A percentile compares a stretch with the other conserved stretches of the same genome.
phyloP scores from a whole-genome alignment of 2,888 invertebrate species.

The Xylocampa areola region DNA sequence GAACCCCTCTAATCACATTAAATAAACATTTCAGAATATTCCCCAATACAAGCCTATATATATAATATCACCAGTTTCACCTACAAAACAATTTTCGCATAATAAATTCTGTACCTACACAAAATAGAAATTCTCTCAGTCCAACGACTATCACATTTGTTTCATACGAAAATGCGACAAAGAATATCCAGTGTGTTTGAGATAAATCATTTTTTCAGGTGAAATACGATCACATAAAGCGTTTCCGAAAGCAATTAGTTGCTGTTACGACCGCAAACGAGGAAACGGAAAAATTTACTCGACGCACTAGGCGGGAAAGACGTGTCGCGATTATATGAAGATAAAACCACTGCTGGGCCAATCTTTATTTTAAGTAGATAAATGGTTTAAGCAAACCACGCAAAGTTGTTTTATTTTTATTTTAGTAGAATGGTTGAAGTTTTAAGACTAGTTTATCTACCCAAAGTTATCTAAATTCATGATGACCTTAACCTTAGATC shows the following conservation, averaged over 20 bases:
- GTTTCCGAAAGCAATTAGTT: constrained; percentile 89
- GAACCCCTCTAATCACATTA: too few relatives aligned
- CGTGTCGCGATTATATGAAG: constrained; percentile 30
- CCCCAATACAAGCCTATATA: neutral
- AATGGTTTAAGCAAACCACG: too few relatives aligned
- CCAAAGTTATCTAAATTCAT: too few relatives aligned
- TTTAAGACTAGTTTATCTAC: too few relatives aligned
- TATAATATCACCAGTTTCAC: constrained; percentile 1
- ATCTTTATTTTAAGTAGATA: too few relatives aligned
- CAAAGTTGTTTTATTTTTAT: too few relatives aligned
- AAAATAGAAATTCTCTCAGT: constrained; percentile 30
- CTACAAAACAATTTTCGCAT: constrained; percentile 14
- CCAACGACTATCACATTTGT: constrained; percentile 51
- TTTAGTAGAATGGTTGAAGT: too few relatives aligned
- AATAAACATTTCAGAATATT: neutral
- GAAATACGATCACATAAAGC: constrained; percentile 88
- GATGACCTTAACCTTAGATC: too few relatives aligned
- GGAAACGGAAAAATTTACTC: constrained; percentile 74
- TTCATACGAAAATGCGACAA: constrained; percentile 74
- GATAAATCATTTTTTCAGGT: constrained; percentile 87
- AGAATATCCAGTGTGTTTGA: constrained; percentile 73
- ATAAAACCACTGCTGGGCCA: neutral
- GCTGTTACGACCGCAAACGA: constrained; percentile 83
- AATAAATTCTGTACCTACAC: constrained; percentile 29
- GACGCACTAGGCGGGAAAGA: constrained; percentile 58